phyloP scores from a whole-genome alignment of 2,113 vertebrate species.

The Melanocharis versteri region DNA sequence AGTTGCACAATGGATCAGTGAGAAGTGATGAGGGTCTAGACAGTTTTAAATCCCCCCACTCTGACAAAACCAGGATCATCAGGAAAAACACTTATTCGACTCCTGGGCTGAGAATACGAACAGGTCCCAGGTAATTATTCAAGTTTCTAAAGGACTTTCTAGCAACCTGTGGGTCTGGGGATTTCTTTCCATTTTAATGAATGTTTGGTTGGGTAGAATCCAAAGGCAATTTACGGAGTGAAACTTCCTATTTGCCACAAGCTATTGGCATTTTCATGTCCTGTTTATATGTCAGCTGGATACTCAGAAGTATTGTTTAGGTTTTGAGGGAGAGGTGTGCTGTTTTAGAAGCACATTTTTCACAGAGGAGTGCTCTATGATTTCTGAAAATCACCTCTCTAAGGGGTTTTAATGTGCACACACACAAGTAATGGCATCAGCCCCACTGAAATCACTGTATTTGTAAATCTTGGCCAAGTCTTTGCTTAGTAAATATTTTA shows the following conservation, averaged over 20 bases:
- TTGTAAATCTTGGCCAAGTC: background rate
- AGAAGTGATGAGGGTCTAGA: background rate
- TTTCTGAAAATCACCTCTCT: background rate
- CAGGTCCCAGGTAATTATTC: background rate
- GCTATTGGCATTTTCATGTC: background rate
- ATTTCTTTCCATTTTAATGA: background rate
- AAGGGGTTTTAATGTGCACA: background rate
- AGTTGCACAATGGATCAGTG: accelerated
- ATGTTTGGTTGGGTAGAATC: background rate
- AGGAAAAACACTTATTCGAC: background rate
- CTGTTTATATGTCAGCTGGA: slow-evolving; percentile 2
- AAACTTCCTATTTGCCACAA: background rate
- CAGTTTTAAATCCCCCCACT: background rate
- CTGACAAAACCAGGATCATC: background rate
- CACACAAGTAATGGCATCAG: background rate
- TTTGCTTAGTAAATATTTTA: background rate
- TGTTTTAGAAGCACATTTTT: background rate
- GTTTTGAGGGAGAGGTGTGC: background rate
- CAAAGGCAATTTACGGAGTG: slow-evolving; percentile 1
- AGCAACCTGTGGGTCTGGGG: background rate
- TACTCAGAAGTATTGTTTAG: background rate
- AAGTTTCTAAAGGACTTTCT: background rate
- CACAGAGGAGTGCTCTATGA: background rate
- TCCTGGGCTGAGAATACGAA: background rate
- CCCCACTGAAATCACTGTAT: background rate